Evolutionary conservation across 2,797 vertebrate genomes (phyloP), one percentile per base, ranked within the genome.

Genomic region (Danio jaintianensis): DNA sequence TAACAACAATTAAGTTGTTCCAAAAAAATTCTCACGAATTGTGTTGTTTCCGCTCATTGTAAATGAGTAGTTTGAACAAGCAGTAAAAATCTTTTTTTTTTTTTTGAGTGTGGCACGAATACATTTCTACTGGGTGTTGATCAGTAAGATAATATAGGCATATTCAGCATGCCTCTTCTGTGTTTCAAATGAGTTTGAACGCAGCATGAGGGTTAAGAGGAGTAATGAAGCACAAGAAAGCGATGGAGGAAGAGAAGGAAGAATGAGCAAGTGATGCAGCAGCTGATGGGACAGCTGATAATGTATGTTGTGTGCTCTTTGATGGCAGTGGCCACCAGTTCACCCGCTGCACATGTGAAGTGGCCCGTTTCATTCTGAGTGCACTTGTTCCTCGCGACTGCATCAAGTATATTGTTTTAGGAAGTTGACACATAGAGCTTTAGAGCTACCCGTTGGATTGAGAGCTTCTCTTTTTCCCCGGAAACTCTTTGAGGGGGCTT

Each of bases 281-380:
- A 79, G 53, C 64, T 85, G 83, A 84, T 84, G 75, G 78, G 75
- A 75, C 70, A 59, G 62, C 85, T 85, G 84, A 87, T 85, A 85
- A 67, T 83, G 47, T 75, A 52, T 79, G 53, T 78, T 15, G 74
- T 15, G 48, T 38, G 69, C 38, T 64, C 80, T 85, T 82, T 82
- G 79, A 87, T 86, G 85, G 53, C 78, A 63, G 62, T 12, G 77
- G 83, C 79, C 85, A 86, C 86, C 86, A 85, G 85, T 81, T 84
- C 78, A 81, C 71, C 80, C 71, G n/a, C 85, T 80, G 80, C 75
- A 81, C 56, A 74, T 58, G 79, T 68, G 81, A 84, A 81, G 79
- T 64, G 71, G 80, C 64, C 81, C 84, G 73, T 82, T 85, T 82
- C 79, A 69, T 67, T 75, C 82, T 82, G 86, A 86, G 83, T 82